Evolutionary conservation across 1,140 invertebrate genomes (phyloP).

Genomic region (Zaprionus ghesquierei): DNA sequence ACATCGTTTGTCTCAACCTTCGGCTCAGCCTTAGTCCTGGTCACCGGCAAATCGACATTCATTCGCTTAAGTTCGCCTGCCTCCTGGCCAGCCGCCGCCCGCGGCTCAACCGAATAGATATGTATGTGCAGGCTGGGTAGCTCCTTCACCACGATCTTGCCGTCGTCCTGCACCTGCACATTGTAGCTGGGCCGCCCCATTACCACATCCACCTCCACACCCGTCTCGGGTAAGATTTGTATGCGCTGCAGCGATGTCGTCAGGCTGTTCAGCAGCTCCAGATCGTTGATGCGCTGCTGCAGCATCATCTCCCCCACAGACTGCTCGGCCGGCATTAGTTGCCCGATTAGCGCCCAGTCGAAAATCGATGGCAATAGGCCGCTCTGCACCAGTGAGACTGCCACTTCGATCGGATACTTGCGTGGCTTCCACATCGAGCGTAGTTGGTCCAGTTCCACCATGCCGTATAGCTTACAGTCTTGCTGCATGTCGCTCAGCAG

Average conservation of each 20-base stretch:
- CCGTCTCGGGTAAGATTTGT: slow-evolving; percentile 17
- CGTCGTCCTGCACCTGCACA: slow-evolving; percentile 31
- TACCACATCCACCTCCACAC: slow-evolving; percentile 24
- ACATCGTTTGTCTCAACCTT: not conserved
- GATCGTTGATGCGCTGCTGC: slow-evolving; percentile 42
- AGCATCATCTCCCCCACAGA: slow-evolving; percentile 1
- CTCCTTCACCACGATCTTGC: slow-evolving; percentile 38
- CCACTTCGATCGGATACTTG: slow-evolving; percentile 21
- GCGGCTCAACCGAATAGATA: slow-evolving; percentile 7
- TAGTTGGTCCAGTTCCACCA: slow-evolving; percentile 38
- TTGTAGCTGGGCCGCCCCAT: slow-evolving; percentile 34
- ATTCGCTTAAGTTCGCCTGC: not conserved
- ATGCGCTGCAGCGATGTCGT: slow-evolving; percentile 41
- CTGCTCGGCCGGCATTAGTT: slow-evolving; percentile 35
- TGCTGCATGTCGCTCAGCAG: slow-evolving; percentile 18
- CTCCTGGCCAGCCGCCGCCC: slow-evolving; percentile 22
- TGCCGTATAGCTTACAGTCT: slow-evolving; percentile 25
- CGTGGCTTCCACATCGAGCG: slow-evolving; percentile 22
- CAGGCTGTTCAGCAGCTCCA: slow-evolving; percentile 41
- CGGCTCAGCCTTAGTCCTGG: not conserved
- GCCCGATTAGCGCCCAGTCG: slow-evolving; percentile 27
- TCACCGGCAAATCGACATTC: not conserved
- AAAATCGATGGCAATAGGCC: slow-evolving; percentile 40
- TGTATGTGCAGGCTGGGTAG: slow-evolving; percentile 32
- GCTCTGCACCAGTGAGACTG: slow-evolving; percentile 22